Evolutionary conservation across 2,797 vertebrate species (phyloP), one percentile per base, ranked within the genome.

Genomic region (Buphagus erythrorhynchus): DNA sequence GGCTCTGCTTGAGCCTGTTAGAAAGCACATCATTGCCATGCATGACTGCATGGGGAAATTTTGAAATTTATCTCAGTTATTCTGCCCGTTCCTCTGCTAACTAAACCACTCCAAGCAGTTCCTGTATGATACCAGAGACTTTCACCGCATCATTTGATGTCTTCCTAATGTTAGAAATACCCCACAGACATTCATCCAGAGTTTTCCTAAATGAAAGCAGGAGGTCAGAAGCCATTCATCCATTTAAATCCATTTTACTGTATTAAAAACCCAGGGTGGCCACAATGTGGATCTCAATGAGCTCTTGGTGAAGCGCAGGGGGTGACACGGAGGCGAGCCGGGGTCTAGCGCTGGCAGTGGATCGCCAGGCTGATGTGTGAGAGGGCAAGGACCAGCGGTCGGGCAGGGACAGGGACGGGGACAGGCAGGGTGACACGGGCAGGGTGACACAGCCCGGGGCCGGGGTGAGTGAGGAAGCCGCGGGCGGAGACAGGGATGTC

Each of bases 241-340:
- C n/a, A 40, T 86, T 84, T 57, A 31, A 38, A 11, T 12, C 1
- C n/a, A 38, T 36, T 1, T 72, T 51, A n/a, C 9, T 21, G 20
- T 20, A 21, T 40, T 46, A 55, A 46, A 88, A 91, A 20, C 13
- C 2, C 31, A 25, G 18, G 7, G 24, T 1, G 6, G 36, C 14
- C 5, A 1, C 1, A n/a, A 3, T 20, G 21, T 18, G 42, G 31
- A n/a, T 22, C 9, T 71, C 7, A 1, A 4, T 2, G 35, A 67
- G 9, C 13, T 51, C 55, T 29, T 5, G 0, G 20, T 28, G 52
- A 62, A 54, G 69, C 5, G 1, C n/a, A 67, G 25, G 10, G 11
- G 16, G 13, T 52, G 33, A 71, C 69, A 36, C 5, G 14, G 12
- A 13, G 7, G 16, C 1, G 11, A 46, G 38, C 5, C 1, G 0